Conservation (phyloP, 1,140 invertebrate species). For the Dendroctonus ponderosae region DNA sequence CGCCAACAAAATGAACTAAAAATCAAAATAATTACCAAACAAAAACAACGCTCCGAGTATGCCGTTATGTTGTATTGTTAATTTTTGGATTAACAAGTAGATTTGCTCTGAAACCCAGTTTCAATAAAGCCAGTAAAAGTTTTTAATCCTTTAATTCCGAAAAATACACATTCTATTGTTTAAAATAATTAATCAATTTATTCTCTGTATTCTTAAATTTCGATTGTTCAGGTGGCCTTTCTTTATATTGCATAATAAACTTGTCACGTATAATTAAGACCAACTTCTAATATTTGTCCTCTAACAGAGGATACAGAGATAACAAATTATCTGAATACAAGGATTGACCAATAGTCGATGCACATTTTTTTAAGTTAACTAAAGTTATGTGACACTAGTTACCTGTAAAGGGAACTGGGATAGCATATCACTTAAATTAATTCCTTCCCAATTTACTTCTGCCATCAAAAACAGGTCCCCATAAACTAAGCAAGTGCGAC, state of each 20-base stretch:
- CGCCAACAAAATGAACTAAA: too few species aligned
- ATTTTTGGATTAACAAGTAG: too few species aligned
- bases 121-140: too few species aligned
- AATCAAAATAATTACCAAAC: too few species aligned
- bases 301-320: too few species aligned
- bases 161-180: too few species aligned
- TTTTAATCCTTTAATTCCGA: too few species aligned
- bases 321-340: background rate
- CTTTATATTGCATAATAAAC: background rate
- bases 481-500: slow-evolving; percentile 22
- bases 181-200: too few species aligned
- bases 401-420: slow-evolving; percentile 6
- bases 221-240: background rate
- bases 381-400: background rate
- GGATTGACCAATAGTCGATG: background rate
- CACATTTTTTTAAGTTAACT: background rate
- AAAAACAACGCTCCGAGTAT: too few species aligned
- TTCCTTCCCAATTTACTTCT: slow-evolving; percentile 11
- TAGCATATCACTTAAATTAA: slow-evolving; percentile 15
- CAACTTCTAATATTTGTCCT: background rate
- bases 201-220: too few species aligned
- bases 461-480: slow-evolving; percentile 11
- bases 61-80: too few species aligned
- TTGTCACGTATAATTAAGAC: background rate
- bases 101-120: too few species aligned